Evolutionary conservation across 2,888 invertebrate species (phyloP).

Genomic region (Cryptosula pallasiana): DNA sequence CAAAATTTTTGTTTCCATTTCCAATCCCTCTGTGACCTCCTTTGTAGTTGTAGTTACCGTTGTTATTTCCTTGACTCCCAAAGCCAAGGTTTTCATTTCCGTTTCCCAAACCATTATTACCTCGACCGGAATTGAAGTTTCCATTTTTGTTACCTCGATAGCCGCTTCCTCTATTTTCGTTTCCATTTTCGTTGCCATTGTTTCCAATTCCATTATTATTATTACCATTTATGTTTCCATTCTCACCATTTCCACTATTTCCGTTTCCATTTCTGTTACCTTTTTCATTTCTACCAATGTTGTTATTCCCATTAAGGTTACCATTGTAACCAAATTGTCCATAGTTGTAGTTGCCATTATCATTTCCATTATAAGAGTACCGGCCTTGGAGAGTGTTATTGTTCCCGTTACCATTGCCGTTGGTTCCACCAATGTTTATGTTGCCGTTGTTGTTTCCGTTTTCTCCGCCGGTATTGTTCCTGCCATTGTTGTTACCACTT

Average conservation of each 20-base stretch:
- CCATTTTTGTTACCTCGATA: conserved; percentile 35
- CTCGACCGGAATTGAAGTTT: conserved; percentile 30
- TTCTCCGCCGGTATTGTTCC: neutral
- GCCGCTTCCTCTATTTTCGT: neutral
- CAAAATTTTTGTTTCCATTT: neutral
- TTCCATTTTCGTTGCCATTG: conserved; percentile 17
- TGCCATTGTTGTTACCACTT: conserved; percentile 11
- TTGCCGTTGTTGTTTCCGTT: conserved; percentile 15
- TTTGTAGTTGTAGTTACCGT: neutral
- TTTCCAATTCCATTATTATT: neutral
- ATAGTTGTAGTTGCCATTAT: neutral
- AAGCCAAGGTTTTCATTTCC: conserved; percentile 24
- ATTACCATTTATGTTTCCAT: conserved; percentile 18
- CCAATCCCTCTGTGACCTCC: neutral
- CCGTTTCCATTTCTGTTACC: conserved; percentile 13
- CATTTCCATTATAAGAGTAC: neutral
- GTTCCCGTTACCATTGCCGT: neutral
- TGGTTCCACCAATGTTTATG: neutral
- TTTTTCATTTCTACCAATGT: neutral
- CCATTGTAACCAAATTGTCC: neutral
- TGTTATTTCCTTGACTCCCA: conserved; percentile 21
- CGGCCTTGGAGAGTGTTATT: neutral
- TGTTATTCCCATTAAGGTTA: neutral
- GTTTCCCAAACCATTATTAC: conserved; percentile 23
- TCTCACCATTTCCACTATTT: neutral